phyloP scores from a whole-genome alignment of 2,113 vertebrate species.

The Sus scrofa region DNA sequence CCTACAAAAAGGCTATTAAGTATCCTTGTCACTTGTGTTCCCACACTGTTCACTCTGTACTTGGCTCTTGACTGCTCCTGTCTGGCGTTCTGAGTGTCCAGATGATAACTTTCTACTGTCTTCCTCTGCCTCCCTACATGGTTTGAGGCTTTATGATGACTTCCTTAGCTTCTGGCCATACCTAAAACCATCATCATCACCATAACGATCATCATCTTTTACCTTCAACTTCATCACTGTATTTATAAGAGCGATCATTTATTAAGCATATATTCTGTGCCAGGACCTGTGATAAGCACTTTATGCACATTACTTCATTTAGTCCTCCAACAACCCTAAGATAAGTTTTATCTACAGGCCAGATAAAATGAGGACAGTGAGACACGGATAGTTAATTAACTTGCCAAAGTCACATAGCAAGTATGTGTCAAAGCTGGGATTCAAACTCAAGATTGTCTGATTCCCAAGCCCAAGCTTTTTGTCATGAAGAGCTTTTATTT shows the following conservation, averaged over 20 bases:
- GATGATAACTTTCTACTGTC: slow-evolving; percentile 19
- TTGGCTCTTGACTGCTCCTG: slow-evolving; percentile 34
- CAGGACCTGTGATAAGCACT: slow-evolving; percentile 2
- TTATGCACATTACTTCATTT: slow-evolving; percentile 58
- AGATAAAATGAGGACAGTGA: slow-evolving; percentile 52
- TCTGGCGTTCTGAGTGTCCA: slow-evolving; percentile 22
- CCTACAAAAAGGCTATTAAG: slow-evolving; percentile 30
- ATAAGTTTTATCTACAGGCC: slow-evolving; percentile 39
- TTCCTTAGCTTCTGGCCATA: slow-evolving; percentile 33
- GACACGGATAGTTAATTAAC: neutral
- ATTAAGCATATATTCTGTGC: slow-evolving; percentile 49
- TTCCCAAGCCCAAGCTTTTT: slow-evolving; percentile 37
- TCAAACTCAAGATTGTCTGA: slow-evolving; percentile 18
- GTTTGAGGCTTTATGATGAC: slow-evolving; percentile 50
- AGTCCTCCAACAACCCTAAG: slow-evolving; percentile 30
- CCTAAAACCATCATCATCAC: neutral
- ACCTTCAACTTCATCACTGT: slow-evolving; percentile 28
- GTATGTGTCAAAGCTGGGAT: slow-evolving; percentile 32
- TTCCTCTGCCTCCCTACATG: neutral
- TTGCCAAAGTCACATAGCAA: neutral
- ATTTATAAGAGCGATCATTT: slow-evolving; percentile 49
- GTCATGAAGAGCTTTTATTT: slow-evolving; percentile 20
- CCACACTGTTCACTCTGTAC: slow-evolving; percentile 2
- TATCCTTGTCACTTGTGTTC: neutral
- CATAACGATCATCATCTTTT: neutral